A percentile compares a stretch with the other conserved stretches of the same genome.
Evolutionary conservation across 2,888 invertebrate genomes (phyloP).

Genomic region (Orthonevra nobilis): DNA sequence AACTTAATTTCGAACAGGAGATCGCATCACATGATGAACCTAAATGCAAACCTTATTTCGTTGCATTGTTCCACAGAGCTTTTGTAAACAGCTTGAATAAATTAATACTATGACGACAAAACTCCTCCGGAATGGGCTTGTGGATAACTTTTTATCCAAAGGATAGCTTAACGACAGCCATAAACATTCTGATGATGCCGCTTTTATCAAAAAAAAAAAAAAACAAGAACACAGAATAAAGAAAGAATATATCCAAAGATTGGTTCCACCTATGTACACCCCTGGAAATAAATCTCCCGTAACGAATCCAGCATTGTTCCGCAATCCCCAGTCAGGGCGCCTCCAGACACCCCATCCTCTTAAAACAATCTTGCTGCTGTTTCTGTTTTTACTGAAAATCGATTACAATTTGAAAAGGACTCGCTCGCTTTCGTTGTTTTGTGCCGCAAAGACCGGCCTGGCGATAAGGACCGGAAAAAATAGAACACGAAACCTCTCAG

Average conservation of each 20-base stretch:
- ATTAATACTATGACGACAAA: conserved; percentile 38
- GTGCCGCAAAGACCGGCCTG: conserved; percentile 4
- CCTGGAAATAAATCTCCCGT: conserved; percentile 52
- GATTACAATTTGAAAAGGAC: conserved; percentile 43
- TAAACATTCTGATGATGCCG: conserved; percentile 66
- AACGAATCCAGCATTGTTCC: conserved; percentile 33
- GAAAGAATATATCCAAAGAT: too few relatives aligned
- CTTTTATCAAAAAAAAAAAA: conserved; percentile 55
- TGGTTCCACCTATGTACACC: conserved; percentile 17
- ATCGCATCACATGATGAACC: conserved; percentile 19
- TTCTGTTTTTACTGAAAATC: conserved; percentile 37
- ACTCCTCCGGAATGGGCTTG: neutral
- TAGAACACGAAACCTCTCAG: conserved; percentile 9
- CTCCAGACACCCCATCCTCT: conserved; percentile 4
- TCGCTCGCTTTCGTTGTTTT: conserved; percentile 12
- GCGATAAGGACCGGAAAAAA: neutral
- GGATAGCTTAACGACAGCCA: conserved; percentile 57
- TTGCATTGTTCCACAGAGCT: conserved; percentile 34
- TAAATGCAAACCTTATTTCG: conserved; percentile 33
- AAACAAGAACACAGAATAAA: conserved; percentile 6
- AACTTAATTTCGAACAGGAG: conserved; percentile 44
- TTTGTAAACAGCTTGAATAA: conserved; percentile 61
- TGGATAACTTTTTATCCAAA: conserved; percentile 37
- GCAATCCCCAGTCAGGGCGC: conserved; percentile 1
- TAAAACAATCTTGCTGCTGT: conserved; percentile 10